Percentiles rank a stretch among this genome's conserved stretches.
Evolutionary conservation across 2,113 vertebrate species (phyloP).

Genomic region (Sylvilagus bachmani): DNA sequence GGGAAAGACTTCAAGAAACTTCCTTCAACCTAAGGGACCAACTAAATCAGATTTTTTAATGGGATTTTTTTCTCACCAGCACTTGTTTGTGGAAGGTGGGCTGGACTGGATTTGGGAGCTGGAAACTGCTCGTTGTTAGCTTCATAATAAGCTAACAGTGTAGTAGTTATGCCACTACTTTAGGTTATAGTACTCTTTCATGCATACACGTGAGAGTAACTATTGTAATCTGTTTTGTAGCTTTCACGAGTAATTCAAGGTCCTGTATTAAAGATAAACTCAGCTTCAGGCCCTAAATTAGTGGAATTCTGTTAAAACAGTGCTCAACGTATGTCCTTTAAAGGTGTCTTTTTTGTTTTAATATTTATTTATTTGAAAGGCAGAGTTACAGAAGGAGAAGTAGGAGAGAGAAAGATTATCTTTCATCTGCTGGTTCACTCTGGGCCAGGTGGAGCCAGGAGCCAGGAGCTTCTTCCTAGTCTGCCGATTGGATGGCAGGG

Average conservation of each 20-base stretch:
- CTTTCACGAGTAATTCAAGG: conserved; percentile 53
- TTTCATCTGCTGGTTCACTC: no score
- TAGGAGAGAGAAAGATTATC: no score
- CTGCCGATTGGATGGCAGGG: no score
- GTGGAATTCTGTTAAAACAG: background rate
- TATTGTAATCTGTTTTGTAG: conserved; percentile 23
- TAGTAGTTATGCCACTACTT: background rate
- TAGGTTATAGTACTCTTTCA: conserved; percentile 7
- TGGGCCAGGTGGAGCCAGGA: no score
- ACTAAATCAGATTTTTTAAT: conserved; percentile 51
- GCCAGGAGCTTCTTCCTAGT: no score
- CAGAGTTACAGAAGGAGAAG: no score
- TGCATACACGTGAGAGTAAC: conserved; percentile 4
- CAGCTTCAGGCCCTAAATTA: conserved; percentile 47
- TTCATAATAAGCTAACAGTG: conserved; percentile 48
- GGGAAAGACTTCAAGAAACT: background rate
- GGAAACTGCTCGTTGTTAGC: conserved; percentile 12
- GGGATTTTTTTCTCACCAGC: background rate
- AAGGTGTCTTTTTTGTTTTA: conserved; percentile 31
- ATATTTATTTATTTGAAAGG: no score
- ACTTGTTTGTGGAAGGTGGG: conserved; percentile 17
- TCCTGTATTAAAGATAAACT: conserved; percentile 50
- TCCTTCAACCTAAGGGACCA: background rate
- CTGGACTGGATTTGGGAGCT: conserved; percentile 23
- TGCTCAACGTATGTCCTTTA: background rate